Conservation (phyloP, 2,888 invertebrate species). For the Lasioglossum marginatum region DNA sequence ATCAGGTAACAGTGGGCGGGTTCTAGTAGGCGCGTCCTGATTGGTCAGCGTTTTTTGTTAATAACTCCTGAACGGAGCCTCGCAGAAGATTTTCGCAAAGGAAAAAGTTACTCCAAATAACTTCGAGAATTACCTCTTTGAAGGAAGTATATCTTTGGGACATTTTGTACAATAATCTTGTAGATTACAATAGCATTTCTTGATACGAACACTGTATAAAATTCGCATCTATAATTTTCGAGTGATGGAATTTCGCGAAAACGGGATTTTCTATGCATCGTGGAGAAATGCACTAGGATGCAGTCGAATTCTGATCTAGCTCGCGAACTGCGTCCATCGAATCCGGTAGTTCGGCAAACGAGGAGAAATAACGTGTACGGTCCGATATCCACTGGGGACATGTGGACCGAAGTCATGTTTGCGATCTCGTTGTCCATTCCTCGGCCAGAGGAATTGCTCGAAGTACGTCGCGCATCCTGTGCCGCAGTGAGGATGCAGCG, state of each 20-base stretch:
- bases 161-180: no score
- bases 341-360: slow-evolving; percentile 31
- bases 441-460: slow-evolving; percentile 58
- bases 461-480: slow-evolving; percentile 59
- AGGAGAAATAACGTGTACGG: slow-evolving; percentile 32
- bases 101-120: no score
- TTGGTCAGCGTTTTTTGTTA: no score
- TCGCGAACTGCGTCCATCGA: not conserved
- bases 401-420: slow-evolving; percentile 60
- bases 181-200: no score
- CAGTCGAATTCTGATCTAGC: slow-evolving; percentile 10
- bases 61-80: no score
- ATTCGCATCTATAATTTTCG: not conserved
- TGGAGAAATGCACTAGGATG: not conserved
- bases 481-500: slow-evolving; percentile 45
- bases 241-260: not conserved
- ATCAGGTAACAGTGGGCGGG: no score
- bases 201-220: no score
- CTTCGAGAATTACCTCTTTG: no score
- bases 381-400: slow-evolving; percentile 59
- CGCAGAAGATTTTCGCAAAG: no score
- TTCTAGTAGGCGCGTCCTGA: no score
- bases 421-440: slow-evolving; percentile 70
- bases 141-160: no score
- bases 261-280: not conserved